Evolutionary conservation across 2,797 vertebrate species (phyloP), one percentile per base, ranked within the genome.

Genomic region (Nannoperca australis): DNA sequence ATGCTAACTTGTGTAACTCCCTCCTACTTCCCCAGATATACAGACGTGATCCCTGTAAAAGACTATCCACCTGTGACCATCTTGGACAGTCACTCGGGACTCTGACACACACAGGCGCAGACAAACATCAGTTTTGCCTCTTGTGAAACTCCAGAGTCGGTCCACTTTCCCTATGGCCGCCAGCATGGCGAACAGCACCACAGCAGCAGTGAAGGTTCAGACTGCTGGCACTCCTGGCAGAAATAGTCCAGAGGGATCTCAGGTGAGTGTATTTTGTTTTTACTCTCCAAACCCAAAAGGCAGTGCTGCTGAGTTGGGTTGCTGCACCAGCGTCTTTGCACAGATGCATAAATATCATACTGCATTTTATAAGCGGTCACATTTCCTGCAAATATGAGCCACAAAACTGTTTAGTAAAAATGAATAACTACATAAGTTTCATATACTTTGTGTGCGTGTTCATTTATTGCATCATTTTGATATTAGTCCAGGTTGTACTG

Each of bases 181-280:
- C 91, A 91, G 73, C 74, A 99, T 99, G 97, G 97, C 97, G 64
- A 99, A 99, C 91, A 99, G 96, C 92, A 97, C 97, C 81, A 92
- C 95, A 2, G 79, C 91, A 72, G 90, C 92, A 44, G 89, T 91
- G 22, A 99, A 99, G 92, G 95, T 96, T 80, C 90, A 97, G 1
- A 92, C 96, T 0, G 94, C 97, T 10, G 95, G 97, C 0, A 94
- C 96, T 69, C 96, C 97, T 44, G 97, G 98, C 9, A 94, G 97
- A 71, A 94, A 95, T 80, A 99, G 98, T 88, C 98, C 98, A 27
- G 98, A 99, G 74, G 97, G 96, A 81, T 97, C 96, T 85, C 98
- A 99, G 96, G 98, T 99, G 6, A 83, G 89, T 85, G 20, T 0
- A 8, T 12, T 9, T n/a, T 27, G 24, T 45, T 59, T 1, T 30